phyloP scores from a whole-genome alignment of 92 coral and sea anemone genomes.

The Zoanthus solanderi region DNA sequence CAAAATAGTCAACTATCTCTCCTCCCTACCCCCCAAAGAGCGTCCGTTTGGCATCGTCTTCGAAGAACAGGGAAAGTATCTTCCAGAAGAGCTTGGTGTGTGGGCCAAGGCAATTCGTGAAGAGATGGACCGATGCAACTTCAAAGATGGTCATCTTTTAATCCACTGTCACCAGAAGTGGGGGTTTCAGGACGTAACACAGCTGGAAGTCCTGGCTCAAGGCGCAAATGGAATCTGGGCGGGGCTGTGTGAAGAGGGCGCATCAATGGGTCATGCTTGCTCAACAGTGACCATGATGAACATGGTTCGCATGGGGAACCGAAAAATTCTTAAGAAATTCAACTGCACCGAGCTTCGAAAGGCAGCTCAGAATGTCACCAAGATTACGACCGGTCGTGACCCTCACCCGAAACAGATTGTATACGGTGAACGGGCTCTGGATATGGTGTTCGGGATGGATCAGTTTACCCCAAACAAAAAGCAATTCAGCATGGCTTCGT shows the following conservation, averaged over 20 bases:
- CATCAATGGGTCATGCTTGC: slow-evolving; percentile 68
- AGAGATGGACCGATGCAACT: slow-evolving; percentile 75
- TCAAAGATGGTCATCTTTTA: slow-evolving; percentile 58
- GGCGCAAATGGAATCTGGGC: slow-evolving; percentile 75
- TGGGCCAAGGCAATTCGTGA: slow-evolving; percentile 78
- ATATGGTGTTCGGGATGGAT: slow-evolving; percentile 73
- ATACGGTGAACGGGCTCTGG: slow-evolving; percentile 78
- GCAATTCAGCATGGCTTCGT: slow-evolving; percentile 73
- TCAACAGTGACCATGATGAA: slow-evolving; percentile 66
- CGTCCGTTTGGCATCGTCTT: slow-evolving; percentile 71
- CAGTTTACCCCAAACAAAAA: slow-evolving; percentile 71
- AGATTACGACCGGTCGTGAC: slow-evolving; percentile 69
- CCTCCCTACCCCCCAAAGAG: slow-evolving; percentile 27
- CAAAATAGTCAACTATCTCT: slow-evolving; percentile 49
- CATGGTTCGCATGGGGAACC: slow-evolving; percentile 70
- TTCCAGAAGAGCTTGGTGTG: slow-evolving; percentile 80
- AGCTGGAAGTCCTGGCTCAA: slow-evolving; percentile 62
- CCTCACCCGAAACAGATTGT: slow-evolving; percentile 76
- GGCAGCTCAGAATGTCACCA: slow-evolving; percentile 70
- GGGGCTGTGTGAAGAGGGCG: slow-evolving; percentile 65
- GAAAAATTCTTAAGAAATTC: slow-evolving; percentile 55
- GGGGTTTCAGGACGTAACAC: slow-evolving; percentile 61
- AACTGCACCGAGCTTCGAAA: slow-evolving; percentile 70
- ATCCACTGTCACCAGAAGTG: slow-evolving; percentile 68
- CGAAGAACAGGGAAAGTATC: slow-evolving; percentile 80